A percentile compares a stretch with the other conserved stretches of the same genome.
phyloP scores from a whole-genome alignment of 2,888 invertebrate genomes.

The Eupithecia inturbata region DNA sequence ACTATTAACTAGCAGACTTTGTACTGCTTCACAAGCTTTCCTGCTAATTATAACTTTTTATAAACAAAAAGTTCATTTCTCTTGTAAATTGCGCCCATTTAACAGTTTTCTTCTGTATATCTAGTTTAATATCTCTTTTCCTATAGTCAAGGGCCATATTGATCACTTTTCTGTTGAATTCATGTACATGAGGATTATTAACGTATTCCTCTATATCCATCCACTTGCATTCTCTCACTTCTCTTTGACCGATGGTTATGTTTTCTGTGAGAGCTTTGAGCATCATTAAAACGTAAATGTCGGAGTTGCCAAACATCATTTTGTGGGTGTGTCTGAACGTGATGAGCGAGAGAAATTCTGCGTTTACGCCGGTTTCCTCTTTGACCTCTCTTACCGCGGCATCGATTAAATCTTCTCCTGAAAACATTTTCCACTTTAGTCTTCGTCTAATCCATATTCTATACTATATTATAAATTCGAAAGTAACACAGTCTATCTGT shows the following conservation, averaged over 20 bases:
- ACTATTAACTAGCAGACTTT: not conserved
- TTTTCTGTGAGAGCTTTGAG: slow-evolving; percentile 86
- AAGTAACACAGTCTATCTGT: too few species aligned
- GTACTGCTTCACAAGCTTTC: not conserved
- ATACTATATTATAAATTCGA: too few species aligned
- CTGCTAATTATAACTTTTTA: slow-evolving; percentile 51
- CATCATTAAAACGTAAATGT: slow-evolving; percentile 91
- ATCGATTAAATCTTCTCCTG: slow-evolving; percentile 91
- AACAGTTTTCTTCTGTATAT: slow-evolving; percentile 80
- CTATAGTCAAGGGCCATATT: slow-evolving; percentile 86
- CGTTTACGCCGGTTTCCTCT: slow-evolving; percentile 94
- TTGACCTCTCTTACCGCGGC: slow-evolving; percentile 93
- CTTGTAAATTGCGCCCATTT: slow-evolving; percentile 66
- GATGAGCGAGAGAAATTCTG: slow-evolving; percentile 89
- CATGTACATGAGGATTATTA: slow-evolving; percentile 88
- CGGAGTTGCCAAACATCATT: slow-evolving; percentile 92
- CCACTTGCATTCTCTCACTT: slow-evolving; percentile 91
- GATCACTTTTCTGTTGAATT: slow-evolving; percentile 87
- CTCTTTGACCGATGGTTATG: slow-evolving; percentile 88
- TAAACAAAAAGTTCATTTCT: slow-evolving; percentile 66
- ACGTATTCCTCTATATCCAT: slow-evolving; percentile 90
- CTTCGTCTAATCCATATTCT: not conserved
- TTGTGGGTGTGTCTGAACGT: slow-evolving; percentile 91
- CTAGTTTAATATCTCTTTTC: slow-evolving; percentile 84
- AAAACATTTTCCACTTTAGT: slow-evolving; percentile 41